phyloP scores from a whole-genome alignment of 2,113 vertebrate genomes.

The Gambusia affinis region DNA sequence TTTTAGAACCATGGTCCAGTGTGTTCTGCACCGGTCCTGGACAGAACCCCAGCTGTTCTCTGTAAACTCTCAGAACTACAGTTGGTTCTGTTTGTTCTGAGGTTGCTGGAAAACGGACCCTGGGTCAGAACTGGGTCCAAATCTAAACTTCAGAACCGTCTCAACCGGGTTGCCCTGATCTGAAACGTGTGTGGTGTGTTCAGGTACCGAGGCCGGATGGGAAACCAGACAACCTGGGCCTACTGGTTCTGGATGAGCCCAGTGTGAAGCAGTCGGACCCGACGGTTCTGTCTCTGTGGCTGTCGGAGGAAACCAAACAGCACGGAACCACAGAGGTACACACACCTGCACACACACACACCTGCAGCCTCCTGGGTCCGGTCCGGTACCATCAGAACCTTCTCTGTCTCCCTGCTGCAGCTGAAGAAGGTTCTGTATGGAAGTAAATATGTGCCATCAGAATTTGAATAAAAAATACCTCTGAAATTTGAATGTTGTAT shows the following conservation, averaged over 20 bases:
- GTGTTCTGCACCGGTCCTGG: no score
- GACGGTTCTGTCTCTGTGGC: constrained; percentile 92
- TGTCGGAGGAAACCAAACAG: constrained; percentile 92
- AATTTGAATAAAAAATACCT: no score
- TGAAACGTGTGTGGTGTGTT: neutral
- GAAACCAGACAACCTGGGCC: constrained; percentile 86
- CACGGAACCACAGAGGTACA: constrained; percentile 83
- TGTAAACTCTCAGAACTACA: neutral
- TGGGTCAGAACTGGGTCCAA: no score
- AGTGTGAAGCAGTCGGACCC: constrained; percentile 94
- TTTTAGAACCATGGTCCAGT: no score
- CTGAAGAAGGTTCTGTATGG: no score
- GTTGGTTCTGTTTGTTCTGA: neutral
- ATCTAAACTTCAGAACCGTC: neutral
- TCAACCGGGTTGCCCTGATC: neutral
- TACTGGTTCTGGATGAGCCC: constrained; percentile 92
- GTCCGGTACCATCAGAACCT: no score
- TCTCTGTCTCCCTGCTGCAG: no score
- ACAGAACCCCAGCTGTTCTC: no score
- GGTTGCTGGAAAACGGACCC: no score
- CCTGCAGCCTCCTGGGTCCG: neutral
- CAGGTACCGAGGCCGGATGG: constrained; percentile 91
- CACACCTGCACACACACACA: neutral
- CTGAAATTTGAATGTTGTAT: no score
- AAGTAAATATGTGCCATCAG: no score